phyloP scores from a whole-genome alignment of 1,140 invertebrate species.

The Drosophila saltans region DNA sequence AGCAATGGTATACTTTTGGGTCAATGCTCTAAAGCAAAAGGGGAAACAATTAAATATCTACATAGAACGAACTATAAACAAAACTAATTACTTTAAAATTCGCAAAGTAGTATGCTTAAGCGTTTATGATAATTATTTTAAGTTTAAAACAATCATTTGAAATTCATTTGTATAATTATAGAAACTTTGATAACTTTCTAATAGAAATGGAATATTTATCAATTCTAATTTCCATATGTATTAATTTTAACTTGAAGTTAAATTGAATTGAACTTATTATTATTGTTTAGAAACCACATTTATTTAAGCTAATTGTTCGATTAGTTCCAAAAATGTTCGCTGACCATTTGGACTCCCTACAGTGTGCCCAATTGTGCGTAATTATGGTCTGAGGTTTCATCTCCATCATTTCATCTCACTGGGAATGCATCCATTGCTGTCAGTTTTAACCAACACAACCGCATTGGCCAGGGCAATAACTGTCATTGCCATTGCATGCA shows the following conservation, averaged over 20 bases:
- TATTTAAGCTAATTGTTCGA: neutral
- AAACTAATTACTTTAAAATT: too few species aligned
- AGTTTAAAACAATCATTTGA: too few species aligned
- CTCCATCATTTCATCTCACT: neutral
- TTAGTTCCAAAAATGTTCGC: neutral
- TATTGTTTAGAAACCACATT: neutral
- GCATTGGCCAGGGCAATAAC: slow-evolving; percentile 1
- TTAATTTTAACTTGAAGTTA: neutral
- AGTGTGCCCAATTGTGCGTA: neutral
- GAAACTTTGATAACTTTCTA: too few species aligned
- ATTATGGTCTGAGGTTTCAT: neutral
- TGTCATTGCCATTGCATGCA: neutral
- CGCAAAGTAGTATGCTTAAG: too few species aligned
- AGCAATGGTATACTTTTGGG: too few species aligned
- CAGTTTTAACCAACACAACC: neutral
- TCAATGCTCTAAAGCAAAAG: too few species aligned
- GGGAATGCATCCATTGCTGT: slow-evolving; percentile 11
- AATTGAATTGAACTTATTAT: neutral
- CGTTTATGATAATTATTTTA: too few species aligned
- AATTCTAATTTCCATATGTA: too few species aligned
- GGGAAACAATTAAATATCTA: too few species aligned
- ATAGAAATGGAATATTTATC: too few species aligned
- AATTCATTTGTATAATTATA: too few species aligned
- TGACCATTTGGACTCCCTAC: neutral
- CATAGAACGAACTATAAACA: too few species aligned